These are phyloP conservation scores for Arenaria interpres DNA, from an alignment of 2,113 vertebrate species.

Conservation along the genomic window DNA sequence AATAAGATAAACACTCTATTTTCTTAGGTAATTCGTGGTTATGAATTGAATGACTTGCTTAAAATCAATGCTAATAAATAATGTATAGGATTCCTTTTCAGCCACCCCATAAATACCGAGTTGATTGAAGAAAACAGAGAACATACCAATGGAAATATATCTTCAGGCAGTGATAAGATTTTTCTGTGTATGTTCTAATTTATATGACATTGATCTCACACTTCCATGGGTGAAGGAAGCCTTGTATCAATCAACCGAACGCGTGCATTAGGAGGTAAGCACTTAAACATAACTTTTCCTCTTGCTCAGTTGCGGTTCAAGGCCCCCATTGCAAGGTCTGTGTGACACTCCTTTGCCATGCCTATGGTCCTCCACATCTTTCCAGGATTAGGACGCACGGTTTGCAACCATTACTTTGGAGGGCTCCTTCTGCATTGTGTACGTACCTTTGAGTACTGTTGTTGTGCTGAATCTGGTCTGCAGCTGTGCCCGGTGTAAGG, in stretches of 20 bases:
- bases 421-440: neutral
- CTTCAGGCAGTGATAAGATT: neutral
- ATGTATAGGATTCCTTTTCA: neutral
- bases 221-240: neutral
- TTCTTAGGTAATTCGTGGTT: constrained; percentile 37
- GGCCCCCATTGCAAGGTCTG: neutral
- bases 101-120: neutral
- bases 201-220: neutral
- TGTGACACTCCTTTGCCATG: neutral
- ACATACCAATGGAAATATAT: neutral
- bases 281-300: neutral
- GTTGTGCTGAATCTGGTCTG: neutral
- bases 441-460: rapidly evolving
- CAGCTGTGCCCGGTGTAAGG: rapidly evolving
- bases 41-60: constrained; percentile 11
- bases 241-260: neutral
- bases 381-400: neutral
- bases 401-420: neutral
- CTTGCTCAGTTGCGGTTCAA: neutral
- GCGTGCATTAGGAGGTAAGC: neutral
- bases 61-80: constrained; percentile 51
- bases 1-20: constrained; percentile 5
- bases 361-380: neutral
- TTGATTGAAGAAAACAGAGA: constrained; percentile 12
- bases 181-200: neutral